A percentile compares a stretch with the other conserved stretches of the same genome.
These are phyloP conservation scores for Xylophagus ater DNA, from an alignment of 2,888 invertebrate species.

Conservation along the genomic window DNA sequence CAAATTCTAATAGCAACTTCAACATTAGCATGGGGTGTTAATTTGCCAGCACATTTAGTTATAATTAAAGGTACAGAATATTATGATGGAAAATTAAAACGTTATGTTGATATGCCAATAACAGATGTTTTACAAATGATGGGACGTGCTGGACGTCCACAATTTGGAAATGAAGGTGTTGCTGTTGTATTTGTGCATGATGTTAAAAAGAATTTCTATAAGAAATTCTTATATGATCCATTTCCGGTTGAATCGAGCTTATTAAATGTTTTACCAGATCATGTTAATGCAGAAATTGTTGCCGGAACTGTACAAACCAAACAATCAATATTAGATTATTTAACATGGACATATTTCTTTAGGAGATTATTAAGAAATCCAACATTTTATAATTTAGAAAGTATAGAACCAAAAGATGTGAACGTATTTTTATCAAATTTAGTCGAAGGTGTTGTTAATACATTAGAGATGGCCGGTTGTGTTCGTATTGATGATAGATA, in stretches of 20 bases:
- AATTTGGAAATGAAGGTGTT: conserved; percentile 88
- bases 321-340: conserved; percentile 88
- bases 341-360: conserved; percentile 99
- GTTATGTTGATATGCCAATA: conserved; percentile 99
- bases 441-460: conserved; percentile 65
- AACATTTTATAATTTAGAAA: conserved; percentile 72
- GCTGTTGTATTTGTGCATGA: conserved; percentile 88
- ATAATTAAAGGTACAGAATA: conserved; percentile 99
- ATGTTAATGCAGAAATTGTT: conserved; percentile 93
- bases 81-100: conserved; percentile 90
- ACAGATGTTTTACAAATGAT: conserved; percentile 99
- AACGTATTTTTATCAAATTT: conserved; percentile 69
- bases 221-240: conserved; percentile 97
- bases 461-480: conserved; percentile 67
- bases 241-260: conserved; percentile 98
- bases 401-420: conserved; percentile 53
- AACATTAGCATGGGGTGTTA: conserved; percentile 98
- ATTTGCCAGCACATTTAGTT: conserved; percentile 95
- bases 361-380: conserved; percentile 86
- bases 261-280: conserved; percentile 83
- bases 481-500: conserved; percentile 52
- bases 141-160: conserved; percentile 95
- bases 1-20: conserved; percentile 95
- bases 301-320: conserved; percentile 90
- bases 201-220: conserved; percentile 96